phyloP scores from a whole-genome alignment of 2,888 invertebrate species.

The Eretmocerus hayati region DNA sequence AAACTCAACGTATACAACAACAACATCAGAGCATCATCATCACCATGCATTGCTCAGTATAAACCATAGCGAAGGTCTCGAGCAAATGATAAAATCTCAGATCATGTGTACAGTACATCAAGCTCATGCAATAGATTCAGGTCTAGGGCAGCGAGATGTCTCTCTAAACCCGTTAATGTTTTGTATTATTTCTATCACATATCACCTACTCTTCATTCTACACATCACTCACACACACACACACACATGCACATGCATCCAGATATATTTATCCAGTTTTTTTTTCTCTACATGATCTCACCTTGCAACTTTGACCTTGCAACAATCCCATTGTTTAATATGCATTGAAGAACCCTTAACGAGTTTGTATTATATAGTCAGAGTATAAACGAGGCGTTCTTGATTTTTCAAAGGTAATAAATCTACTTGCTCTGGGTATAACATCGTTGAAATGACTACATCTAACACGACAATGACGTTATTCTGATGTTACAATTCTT shows the following conservation, averaged over 20 bases:
- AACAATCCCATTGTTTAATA: constrained; percentile 21
- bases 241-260: too few species aligned
- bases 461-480: constrained; percentile 16
- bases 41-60: too few species aligned
- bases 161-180: constrained; percentile 7
- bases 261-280: too few species aligned
- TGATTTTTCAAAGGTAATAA: constrained; percentile 18
- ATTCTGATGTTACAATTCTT: constrained; percentile 1
- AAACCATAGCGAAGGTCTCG: constrained; percentile 11
- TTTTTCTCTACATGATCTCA: constrained; percentile 12
- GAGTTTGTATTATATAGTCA: too few species aligned
- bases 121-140: constrained; percentile 13
- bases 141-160: constrained; percentile 22
- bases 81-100: constrained; percentile 19
- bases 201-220: too few species aligned
- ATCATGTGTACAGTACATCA: constrained; percentile 15
- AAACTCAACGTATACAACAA: constrained; percentile 4
- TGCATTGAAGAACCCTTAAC: too few species aligned
- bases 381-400: constrained; percentile 19
- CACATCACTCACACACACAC: too few species aligned
- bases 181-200: background rate
- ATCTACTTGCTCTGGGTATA: too few species aligned
- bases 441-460: too few species aligned
- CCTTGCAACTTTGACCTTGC: constrained; percentile 21
- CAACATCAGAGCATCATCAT: too few species aligned